phyloP scores from a whole-genome alignment of 2,113 vertebrate species.

The Sinocyclocheilus grahami region DNA sequence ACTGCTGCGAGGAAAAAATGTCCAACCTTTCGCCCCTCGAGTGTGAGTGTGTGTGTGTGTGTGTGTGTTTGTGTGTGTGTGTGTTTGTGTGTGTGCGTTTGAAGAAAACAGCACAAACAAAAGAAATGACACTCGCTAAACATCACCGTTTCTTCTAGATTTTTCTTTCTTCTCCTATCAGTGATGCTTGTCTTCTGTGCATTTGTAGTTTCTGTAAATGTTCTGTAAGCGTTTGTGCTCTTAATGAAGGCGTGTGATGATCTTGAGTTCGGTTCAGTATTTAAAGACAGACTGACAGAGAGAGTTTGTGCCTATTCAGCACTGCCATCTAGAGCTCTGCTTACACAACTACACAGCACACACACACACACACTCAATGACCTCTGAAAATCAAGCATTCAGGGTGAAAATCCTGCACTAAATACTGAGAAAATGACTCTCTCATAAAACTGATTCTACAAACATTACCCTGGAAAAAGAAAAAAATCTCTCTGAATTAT shows the following conservation, averaged over 20 bases:
- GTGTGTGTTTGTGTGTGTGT: no score
- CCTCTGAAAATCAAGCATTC: neutral
- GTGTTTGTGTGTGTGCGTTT: neutral
- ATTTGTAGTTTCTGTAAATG: neutral
- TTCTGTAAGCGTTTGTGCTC: neutral
- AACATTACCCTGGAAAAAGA: neutral
- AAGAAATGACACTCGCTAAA: neutral
- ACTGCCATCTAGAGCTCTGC: slow-evolving; percentile 46
- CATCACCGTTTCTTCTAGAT: neutral
- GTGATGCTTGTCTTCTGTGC: neutral
- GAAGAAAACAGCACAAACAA: neutral
- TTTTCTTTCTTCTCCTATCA: neutral
- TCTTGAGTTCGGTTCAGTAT: neutral
- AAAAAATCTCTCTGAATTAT: no score
- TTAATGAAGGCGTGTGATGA: neutral
- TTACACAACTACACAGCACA: neutral
- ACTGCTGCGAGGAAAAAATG: slow-evolving; percentile 34
- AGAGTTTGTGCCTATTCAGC: slow-evolving; percentile 25
- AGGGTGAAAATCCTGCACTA: neutral
- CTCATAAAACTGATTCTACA: neutral
- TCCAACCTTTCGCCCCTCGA: slow-evolving; percentile 43
- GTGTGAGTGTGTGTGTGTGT: slow-evolving; percentile 36
- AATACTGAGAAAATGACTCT: neutral
- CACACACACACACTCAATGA: neutral
- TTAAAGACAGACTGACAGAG: neutral